phyloP scores from a whole-genome alignment of 1,140 invertebrate genomes.

The Rhagoletis pomonella region DNA sequence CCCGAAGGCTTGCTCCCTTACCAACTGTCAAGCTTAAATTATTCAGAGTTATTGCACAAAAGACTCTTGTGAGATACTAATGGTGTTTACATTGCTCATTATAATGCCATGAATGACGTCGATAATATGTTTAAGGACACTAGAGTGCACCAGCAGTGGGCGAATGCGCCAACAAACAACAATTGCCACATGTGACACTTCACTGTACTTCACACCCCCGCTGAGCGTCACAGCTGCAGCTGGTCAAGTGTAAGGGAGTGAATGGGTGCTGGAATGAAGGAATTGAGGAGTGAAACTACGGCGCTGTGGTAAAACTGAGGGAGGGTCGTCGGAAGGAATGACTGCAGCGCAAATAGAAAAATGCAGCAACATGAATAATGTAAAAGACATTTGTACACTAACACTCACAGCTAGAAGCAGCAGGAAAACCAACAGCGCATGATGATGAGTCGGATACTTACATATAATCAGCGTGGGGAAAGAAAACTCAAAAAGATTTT shows the following conservation, averaged over 20 bases:
- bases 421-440: neutral
- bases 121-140: conserved; percentile 52
- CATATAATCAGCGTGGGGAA: no score
- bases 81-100: conserved; percentile 60
- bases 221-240: neutral
- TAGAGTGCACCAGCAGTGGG: neutral
- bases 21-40: conserved; percentile 5
- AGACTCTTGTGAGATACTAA: conserved; percentile 17
- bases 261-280: neutral
- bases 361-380: conserved; percentile 3
- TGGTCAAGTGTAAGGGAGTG: neutral
- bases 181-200: conserved; percentile 26
- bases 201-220: neutral
- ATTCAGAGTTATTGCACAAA: conserved; percentile 24
- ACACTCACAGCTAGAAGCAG: neutral
- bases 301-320: neutral
- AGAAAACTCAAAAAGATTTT: no score
- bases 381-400: neutral
- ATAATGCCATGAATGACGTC: conserved; percentile 47
- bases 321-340: neutral
- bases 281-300: no score
- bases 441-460: neutral
- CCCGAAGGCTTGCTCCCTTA: neutral
- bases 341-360: conserved; percentile 2
- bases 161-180: conserved; percentile 18